A percentile compares a stretch with the other conserved stretches of the same genome.
These are phyloP conservation scores for Lepidurus arcticus DNA, from an alignment of 1,140 invertebrate species.

Conservation along the genomic window DNA sequence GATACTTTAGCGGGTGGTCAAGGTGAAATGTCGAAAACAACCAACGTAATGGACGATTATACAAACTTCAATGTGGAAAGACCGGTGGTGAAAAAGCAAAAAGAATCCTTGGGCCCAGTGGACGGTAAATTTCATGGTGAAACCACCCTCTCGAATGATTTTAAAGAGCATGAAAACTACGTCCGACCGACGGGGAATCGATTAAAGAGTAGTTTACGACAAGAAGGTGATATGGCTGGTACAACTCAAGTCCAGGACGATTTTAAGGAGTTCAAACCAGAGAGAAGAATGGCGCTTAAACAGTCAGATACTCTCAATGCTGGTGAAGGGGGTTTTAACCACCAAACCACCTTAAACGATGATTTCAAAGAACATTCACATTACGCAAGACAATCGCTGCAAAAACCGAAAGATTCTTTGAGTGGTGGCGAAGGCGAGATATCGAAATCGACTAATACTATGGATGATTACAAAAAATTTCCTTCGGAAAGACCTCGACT, in stretches of 20 bases:
- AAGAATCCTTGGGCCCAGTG: not conserved
- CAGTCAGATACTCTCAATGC: not conserved
- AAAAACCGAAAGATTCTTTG: not conserved
- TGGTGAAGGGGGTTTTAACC: not conserved
- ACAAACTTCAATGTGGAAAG: not conserved
- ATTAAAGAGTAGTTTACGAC: not conserved
- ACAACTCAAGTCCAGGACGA: not conserved
- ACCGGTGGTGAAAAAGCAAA: not conserved
- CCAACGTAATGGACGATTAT: too few species aligned
- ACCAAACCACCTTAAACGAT: not conserved
- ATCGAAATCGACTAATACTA: not conserved
- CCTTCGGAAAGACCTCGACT: too few species aligned
- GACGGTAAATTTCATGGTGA: not conserved
- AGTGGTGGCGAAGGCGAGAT: not conserved
- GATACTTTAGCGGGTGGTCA: too few species aligned
- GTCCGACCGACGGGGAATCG: not conserved
- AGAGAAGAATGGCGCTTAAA: not conserved
- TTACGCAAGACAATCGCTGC: not conserved
- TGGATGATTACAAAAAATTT: not conserved
- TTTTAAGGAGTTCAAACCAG: not conserved
- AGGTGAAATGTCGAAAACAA: too few species aligned
- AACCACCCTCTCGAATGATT: not conserved
- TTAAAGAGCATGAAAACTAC: not conserved
- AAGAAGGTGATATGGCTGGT: not conserved
- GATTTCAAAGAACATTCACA: not conserved